Evolutionary conservation across 53 echinoderm and acorn worm genomes (phyloP).

Genomic region (Actinopyga echinites): DNA sequence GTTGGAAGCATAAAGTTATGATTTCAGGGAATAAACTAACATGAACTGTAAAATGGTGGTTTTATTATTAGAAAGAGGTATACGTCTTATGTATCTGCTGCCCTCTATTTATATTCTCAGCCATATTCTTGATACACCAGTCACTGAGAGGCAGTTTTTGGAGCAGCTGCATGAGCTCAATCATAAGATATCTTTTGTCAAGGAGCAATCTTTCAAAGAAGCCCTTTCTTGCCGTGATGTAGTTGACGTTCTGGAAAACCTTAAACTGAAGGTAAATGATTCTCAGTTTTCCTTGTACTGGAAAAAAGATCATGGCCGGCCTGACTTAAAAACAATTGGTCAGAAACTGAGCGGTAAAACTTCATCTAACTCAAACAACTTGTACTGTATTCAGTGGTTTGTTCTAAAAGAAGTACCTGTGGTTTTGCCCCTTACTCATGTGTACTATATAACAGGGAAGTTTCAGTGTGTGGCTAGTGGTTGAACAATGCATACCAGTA

Average conservation of each 20-base stretch:
- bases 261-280: slow-evolving; percentile 57
- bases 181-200: slow-evolving; percentile 95
- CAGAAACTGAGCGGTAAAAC: too few species aligned
- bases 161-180: slow-evolving; percentile 97
- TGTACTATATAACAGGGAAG: background rate
- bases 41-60: too few species aligned
- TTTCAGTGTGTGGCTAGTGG: too few species aligned
- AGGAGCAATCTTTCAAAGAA: slow-evolving; percentile 95
- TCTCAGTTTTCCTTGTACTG: too few species aligned
- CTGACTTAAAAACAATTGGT: too few species aligned
- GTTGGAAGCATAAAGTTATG: too few species aligned
- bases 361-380: too few species aligned
- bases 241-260: slow-evolving; percentile 66
- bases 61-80: too few species aligned
- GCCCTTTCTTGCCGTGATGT: slow-evolving; percentile 92
- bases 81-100: too few species aligned
- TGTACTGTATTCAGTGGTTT: background rate
- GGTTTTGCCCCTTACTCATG: background rate
- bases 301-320: too few species aligned
- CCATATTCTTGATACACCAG: slow-evolving; percentile 83
- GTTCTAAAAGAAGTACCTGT: background rate
- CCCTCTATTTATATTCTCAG: slow-evolving; percentile 34
- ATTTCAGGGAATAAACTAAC: too few species aligned
- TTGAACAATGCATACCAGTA: too few species aligned
- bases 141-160: slow-evolving; percentile 93